A percentile compares a stretch with the other conserved stretches of the same genome.
Evolutionary conservation across 1,140 invertebrate species (phyloP).

Genomic region (Drosophila baimaii): DNA sequence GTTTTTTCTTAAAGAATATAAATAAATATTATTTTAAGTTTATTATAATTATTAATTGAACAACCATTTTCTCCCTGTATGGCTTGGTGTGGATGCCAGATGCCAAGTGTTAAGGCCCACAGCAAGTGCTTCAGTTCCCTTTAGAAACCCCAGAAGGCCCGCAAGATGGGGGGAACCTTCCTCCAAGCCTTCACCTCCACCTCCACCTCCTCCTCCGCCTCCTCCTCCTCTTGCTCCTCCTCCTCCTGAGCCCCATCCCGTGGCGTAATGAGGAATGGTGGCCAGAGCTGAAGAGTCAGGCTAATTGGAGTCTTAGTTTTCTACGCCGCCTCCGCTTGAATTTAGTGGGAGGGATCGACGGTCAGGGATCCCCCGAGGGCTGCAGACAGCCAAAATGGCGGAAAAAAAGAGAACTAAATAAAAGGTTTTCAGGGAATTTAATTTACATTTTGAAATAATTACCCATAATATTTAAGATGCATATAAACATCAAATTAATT

Average conservation of each 20-base stretch:
- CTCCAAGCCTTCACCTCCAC: neutral
- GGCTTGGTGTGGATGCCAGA: conserved; percentile 39
- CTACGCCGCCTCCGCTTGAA: neutral
- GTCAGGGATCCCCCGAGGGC: conserved; percentile 7
- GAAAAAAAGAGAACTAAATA: neutral
- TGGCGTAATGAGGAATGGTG: conserved; percentile 27
- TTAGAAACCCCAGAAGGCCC: conserved; percentile 31
- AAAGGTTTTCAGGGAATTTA: too few relatives aligned
- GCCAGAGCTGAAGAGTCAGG: conserved; percentile 36
- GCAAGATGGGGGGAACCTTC: neutral
- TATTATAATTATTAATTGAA: too few relatives aligned
- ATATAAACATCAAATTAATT: too few relatives aligned
- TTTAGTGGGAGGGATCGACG: conserved; percentile 22
- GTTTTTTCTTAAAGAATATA: too few relatives aligned
- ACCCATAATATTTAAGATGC: too few relatives aligned
- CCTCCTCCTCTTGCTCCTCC: neutral
- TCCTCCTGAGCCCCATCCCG: neutral
- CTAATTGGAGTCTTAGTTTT: conserved; percentile 48
- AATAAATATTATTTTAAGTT: too few relatives aligned
- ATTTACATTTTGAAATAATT: too few relatives aligned
- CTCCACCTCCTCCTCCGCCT: neutral
- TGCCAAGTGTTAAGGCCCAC: conserved; percentile 71
- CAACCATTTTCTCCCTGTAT: neutral
- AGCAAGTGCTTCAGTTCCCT: conserved; percentile 65
- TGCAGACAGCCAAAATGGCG: neutral